These are phyloP conservation scores for Chymomyza costata DNA, from an alignment of 1,140 invertebrate genomes.

Conservation along the genomic window DNA sequence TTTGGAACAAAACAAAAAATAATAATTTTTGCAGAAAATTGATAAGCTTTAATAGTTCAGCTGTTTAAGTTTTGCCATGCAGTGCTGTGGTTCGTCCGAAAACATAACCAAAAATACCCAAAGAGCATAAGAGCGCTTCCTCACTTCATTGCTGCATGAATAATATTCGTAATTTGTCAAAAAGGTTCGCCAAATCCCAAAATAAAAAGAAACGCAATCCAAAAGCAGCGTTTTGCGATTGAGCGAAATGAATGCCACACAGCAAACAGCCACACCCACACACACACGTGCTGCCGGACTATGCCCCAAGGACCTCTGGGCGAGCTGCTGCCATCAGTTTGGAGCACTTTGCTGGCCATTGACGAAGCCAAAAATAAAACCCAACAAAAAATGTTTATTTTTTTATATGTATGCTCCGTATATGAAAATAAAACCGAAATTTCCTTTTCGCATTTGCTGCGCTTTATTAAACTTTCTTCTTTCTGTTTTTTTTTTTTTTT, in stretches of 20 bases:
- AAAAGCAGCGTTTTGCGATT: background rate
- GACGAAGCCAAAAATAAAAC: background rate
- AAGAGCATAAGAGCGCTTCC: conserved; percentile 40
- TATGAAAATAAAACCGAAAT: conserved; percentile 67
- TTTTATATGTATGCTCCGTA: too few species aligned
- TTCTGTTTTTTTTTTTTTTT: conserved; percentile 7
- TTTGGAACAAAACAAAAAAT: too few species aligned
- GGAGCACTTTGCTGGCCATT: conserved; percentile 51
- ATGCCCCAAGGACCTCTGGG: conserved; percentile 62
- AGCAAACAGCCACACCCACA: conserved; percentile 7
- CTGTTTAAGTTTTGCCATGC: too few species aligned
- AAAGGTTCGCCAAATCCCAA: conserved; percentile 72
- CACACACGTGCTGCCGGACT: conserved; percentile 18
- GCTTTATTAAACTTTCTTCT: conserved; percentile 63
- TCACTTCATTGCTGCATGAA: conserved; percentile 72
- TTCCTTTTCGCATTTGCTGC: conserved; percentile 69
- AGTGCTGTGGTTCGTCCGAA: too few species aligned
- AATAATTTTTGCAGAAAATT: too few species aligned
- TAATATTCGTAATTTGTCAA: conserved; percentile 74
- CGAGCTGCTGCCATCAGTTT: conserved; percentile 71
- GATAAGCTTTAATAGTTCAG: too few species aligned
- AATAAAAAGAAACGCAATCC: conserved; percentile 41
- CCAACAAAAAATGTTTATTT: background rate
- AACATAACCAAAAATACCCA: too few species aligned
- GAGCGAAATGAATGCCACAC: conserved; percentile 23